Conservation (phyloP, 2,113 vertebrate genomes). For the Casuarius casuarius region DNA sequence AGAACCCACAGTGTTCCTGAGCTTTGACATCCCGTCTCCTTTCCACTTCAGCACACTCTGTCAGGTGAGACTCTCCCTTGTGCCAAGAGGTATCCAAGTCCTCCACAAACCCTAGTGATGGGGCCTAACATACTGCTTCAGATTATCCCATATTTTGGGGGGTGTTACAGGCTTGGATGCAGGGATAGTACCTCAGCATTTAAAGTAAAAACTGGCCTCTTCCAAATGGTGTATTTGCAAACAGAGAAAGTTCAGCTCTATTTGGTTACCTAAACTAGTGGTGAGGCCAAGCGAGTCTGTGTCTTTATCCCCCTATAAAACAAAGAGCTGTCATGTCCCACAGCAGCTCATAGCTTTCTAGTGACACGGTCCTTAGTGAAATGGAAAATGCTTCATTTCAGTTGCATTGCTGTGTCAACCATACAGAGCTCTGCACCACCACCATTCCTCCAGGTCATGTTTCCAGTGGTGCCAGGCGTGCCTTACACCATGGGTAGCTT, state of each 20-base stretch:
- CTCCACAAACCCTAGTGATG: background rate
- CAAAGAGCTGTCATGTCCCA: background rate
- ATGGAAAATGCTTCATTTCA: background rate
- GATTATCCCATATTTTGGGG: fast-evolving
- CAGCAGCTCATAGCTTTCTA: background rate
- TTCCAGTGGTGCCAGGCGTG: fast-evolving
- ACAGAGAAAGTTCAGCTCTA: background rate
- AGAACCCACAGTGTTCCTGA: background rate
- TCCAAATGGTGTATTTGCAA: background rate
- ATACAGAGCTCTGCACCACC: background rate
- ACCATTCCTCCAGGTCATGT: background rate
- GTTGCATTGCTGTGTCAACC: background rate
- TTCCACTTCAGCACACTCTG: background rate
- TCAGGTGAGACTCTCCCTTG: background rate
- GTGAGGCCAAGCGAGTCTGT: background rate
- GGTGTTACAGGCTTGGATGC: background rate
- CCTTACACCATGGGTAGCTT: background rate
- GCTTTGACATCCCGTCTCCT: background rate
- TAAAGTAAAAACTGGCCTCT: fast-evolving
- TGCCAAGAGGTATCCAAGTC: background rate
- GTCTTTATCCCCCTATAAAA: background rate
- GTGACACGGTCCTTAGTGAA: fast-evolving
- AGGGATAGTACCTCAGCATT: background rate
- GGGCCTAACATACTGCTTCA: fast-evolving
- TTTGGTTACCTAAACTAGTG: background rate